Base-by-base conservation (phyloP, 2,797 vertebrate species). In the Zenarchopterus dispar region DNA sequence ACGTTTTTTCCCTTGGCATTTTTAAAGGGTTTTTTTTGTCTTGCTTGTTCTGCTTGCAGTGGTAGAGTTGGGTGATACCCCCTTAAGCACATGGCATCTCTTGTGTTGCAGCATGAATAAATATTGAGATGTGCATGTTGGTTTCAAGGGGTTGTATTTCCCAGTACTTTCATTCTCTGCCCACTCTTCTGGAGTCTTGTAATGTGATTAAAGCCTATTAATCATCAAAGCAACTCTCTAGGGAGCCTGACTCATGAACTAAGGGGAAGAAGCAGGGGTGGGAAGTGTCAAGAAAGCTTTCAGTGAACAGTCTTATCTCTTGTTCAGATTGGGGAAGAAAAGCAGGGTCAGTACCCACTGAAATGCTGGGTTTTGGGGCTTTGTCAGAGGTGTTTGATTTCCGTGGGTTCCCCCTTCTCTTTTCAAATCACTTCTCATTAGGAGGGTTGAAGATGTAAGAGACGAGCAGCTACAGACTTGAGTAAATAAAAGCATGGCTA, bases 141-240 rank as follows among this genome's bases (percentile, higher is more conserved):
- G 86, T 82, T 87, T 85, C 53, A 84, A 87, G 86, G 81, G 82
- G 85, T 87, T 92, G 88, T 88, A 78, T 91, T 92, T 92, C 91
- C 89, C 89, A 85, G 89, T 84, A 87, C 92, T 89, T 92, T 91
- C 86, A 86, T 90, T 92, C 87, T 88, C 90, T 81, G 89, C 91
- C 92, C 90, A 92, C 91, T 91, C 88, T 92, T 91, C 82, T 86
- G 77, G 85, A 92, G 90, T 91, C 92, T 93, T 93, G 92, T 94
- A 94, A 93, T 93, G 92, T 93, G 93, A 94, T 94, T 93, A 94
- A 93, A 93, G 90, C 91, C 90, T 92, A 93, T 94, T 94, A 93
- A 93, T 94, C 92, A 93, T 93, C 92, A 93, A 92, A 93, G 93
- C 83, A 80, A 67, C 89, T 93, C 92, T 91, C 92, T 62, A 43